Conservation (phyloP, 2,888 invertebrate genomes). For the Adela reaumurella region DNA sequence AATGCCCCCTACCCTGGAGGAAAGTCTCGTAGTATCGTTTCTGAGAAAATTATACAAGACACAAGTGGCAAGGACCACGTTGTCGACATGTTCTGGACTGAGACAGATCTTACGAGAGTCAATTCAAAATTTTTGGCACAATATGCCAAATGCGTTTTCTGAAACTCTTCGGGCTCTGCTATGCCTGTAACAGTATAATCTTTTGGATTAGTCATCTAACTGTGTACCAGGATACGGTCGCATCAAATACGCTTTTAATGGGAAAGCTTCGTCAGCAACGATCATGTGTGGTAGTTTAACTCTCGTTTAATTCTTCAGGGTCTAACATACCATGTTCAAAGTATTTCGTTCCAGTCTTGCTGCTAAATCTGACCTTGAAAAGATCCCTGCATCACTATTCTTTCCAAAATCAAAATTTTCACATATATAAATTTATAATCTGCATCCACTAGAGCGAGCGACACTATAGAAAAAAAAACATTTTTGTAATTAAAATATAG, state of each 20-base stretch:
- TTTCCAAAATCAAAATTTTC: neutral
- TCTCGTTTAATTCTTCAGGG: slow-evolving; percentile 1
- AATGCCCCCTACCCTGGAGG: slow-evolving; percentile 2
- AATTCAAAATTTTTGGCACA: slow-evolving; percentile 1
- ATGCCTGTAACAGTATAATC: slow-evolving; percentile 1
- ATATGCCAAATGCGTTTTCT: slow-evolving; percentile 3
- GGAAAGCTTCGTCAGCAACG: slow-evolving; percentile 2
- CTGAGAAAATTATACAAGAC: slow-evolving; percentile 2
- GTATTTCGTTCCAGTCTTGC: no score
- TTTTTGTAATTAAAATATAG: no score
- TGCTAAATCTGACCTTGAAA: no score
- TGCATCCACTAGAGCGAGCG: slow-evolving; percentile 1
- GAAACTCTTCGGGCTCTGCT: slow-evolving; percentile 1
- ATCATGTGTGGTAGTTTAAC: neutral
- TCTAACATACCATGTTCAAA: slow-evolving; percentile 1
- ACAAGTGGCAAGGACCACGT: slow-evolving; percentile 2
- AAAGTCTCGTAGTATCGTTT: slow-evolving; percentile 1
- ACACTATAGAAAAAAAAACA: neutral
- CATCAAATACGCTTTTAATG: slow-evolving; percentile 1
- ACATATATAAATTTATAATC: slow-evolving; percentile 3
- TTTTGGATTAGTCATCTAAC: neutral
- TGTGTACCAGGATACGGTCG: neutral
- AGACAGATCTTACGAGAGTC: neutral
- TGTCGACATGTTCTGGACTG: slow-evolving; percentile 1
- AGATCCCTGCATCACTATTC: neutral